Percentiles rank a stretch among this genome's conserved stretches.
Conservation (phyloP, 2,888 invertebrate genomes). For the Drosophila neonasuta region DNA sequence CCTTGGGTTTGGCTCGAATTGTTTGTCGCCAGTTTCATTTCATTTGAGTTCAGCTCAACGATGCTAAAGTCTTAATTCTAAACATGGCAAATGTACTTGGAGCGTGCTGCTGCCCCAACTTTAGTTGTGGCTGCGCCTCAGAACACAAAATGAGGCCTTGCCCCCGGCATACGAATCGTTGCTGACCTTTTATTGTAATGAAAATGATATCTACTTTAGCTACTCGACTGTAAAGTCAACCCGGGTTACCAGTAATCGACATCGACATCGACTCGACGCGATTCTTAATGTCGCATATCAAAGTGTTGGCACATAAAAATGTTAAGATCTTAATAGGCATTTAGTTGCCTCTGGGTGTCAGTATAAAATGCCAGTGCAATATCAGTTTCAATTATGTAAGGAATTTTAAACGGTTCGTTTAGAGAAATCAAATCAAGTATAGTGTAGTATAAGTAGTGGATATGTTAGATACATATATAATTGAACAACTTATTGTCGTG, state of each 20-base stretch:
- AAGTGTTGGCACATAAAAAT: background rate
- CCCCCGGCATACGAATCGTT: slow-evolving; percentile 52
- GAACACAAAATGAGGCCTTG: slow-evolving; percentile 63
- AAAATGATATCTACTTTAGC: slow-evolving; percentile 48
- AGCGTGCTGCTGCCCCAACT: slow-evolving; percentile 58
- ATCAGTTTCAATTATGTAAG: background rate
- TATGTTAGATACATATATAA: background rate
- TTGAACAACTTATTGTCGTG: background rate
- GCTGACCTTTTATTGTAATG: slow-evolving; percentile 68
- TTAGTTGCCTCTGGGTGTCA: background rate
- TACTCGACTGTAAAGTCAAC: slow-evolving; percentile 12
- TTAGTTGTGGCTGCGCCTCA: slow-evolving; percentile 44
- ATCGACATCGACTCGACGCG: background rate
- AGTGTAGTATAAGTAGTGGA: background rate
- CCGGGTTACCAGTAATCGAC: background rate
- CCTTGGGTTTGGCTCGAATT: slow-evolving; percentile 34
- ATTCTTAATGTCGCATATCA: slow-evolving; percentile 5
- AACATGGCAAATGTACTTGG: slow-evolving; percentile 75
- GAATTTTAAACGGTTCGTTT: background rate
- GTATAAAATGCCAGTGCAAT: background rate
- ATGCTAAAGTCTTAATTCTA: slow-evolving; percentile 72
- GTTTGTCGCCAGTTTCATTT: slow-evolving; percentile 14
- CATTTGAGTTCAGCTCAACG: slow-evolving; percentile 11
- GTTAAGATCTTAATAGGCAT: background rate
- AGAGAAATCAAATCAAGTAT: background rate